Base-by-base conservation (phyloP, 2,888 invertebrate species). In the Eupithecia subumbrata region DNA sequence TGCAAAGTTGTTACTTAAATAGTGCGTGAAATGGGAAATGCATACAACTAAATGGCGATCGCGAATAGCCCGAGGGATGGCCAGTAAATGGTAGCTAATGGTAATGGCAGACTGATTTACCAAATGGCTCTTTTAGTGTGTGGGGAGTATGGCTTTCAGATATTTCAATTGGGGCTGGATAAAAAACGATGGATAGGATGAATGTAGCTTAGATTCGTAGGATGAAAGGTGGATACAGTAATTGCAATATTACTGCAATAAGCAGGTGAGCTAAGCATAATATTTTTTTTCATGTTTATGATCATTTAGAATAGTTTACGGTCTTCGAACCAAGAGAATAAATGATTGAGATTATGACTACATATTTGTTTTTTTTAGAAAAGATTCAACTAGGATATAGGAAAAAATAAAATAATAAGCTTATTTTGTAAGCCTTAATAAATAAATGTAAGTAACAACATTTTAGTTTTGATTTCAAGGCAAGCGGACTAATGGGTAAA, bases 91-190 rank as follows among this genome's bases (percentile, higher is more conserved):
- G 66, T 40, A 22, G 71, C 75, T 78, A 73, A 78, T 78, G 78
- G 71, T 78, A 78, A 78, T 78, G 70, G 73, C 69, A 60, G 74
- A 72, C 76, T 79, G 79, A 79, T 79, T 79, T 79, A 75, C 75
- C 73, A 78, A 79, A 79, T 79, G 75, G 79, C 76, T 78, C 76
- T 79, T 79, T 78, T 73, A 76, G 69, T 74, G 68, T 73, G 73
- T 45, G 71, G 68, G 52, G 45, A 69, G 60, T 69, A 72, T 64
- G 48, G 68, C 73, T 73, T 76, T 66, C 64, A 64, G 73, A 75
- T 72, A 74, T 72, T 70, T 77, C 74, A 70, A 74, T 72, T 37
- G 75, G 64, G 75, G 75, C 43, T 52, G 73, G 68, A 71, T 63
- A 71, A 68, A 70, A 60, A 30, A 37, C 30, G 40, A 45, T 64